A percentile compares a stretch with the other conserved stretches of the same genome.
phyloP scores from a whole-genome alignment of 1,140 invertebrate genomes.

The Lepidurus packardi region DNA sequence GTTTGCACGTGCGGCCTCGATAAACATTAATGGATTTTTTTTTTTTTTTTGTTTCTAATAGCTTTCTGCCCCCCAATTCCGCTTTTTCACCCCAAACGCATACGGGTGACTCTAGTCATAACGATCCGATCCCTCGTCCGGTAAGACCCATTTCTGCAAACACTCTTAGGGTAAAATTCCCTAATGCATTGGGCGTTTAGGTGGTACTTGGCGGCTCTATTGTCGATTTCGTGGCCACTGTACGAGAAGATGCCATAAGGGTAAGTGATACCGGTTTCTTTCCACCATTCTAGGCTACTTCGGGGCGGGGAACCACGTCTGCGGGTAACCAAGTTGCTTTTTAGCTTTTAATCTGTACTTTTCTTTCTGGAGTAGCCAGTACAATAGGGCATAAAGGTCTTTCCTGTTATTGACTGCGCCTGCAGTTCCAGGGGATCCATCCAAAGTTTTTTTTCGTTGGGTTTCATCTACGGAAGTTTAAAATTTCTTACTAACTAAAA shows the following conservation, averaged over 20 bases:
- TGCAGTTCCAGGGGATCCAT: not conserved
- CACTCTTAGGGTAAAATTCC: too few species aligned
- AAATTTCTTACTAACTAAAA: too few species aligned
- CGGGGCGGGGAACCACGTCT: not conserved
- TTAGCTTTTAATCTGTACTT: not conserved
- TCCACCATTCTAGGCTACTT: not conserved
- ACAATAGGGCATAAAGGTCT: not conserved
- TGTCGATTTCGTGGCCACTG: conserved; percentile 64
- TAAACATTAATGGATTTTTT: not conserved
- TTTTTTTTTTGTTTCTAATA: not conserved
- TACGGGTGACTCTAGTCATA: not conserved
- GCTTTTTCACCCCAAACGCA: not conserved
- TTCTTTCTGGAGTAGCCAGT: not conserved
- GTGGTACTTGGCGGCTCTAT: conserved; percentile 77
- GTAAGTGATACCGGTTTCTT: conserved; percentile 51
- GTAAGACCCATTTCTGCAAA: not conserved
- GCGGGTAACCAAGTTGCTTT: not conserved
- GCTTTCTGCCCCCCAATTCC: conserved; percentile 2
- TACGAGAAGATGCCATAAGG: conserved; percentile 57
- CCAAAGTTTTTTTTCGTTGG: not conserved
- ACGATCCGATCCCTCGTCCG: not conserved
- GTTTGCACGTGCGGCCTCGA: not conserved
- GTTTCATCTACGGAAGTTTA: not conserved
- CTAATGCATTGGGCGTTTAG: conserved; percentile 44
- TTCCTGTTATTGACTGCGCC: not conserved